Evolutionary conservation across 2,888 invertebrate species (phyloP), one percentile per base, ranked within the genome.

Genomic region (Latheticus oryzae): DNA sequence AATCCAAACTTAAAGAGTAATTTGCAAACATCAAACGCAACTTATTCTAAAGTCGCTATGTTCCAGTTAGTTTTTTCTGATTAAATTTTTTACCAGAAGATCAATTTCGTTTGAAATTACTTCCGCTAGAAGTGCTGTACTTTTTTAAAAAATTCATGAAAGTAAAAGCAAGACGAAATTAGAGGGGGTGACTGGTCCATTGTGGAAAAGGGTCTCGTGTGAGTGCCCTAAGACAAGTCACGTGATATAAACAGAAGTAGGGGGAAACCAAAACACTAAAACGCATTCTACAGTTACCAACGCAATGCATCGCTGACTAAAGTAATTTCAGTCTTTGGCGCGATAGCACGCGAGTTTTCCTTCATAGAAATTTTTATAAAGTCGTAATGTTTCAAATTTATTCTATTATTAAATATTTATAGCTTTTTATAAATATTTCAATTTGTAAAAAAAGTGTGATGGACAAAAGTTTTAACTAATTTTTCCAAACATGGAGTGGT

Each of bases 201-300:
- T 2, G 8, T 35, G 32, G 47, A 9, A n/a, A 32, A 43, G 51
- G 51, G 28, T 28, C 30, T 24, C 17, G 5, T 16, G 21, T 32
- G 5, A 32, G 28, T 37, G 47, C 43, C 54, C 54, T 30, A 28
- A 45, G 26, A 17, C 35, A 26, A 17, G 53, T 58, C 58, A 58
- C 58, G 58, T 58, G 58, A 48, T 19, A 43, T 16, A 40, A 48
- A 48, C 33, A 58, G 43, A 24, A 48, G 48, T 33, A 53, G 58
- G 58, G 58, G 53, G 58, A 53, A 58, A 58, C 53, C 58, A 58
- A 58, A 58, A 54, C 58, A 54, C 50, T 16, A 53, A 47, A 58
- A 58, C 58, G 58, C 58, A 58, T 58, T 43, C 35, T 38, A 38
- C 43, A 37, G 38, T 37, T 17, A 37, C 45, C 26, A 48, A 53